These are phyloP conservation scores for Mobula birostris DNA, from an alignment of 2,113 vertebrate species.

Conservation along the genomic window DNA sequence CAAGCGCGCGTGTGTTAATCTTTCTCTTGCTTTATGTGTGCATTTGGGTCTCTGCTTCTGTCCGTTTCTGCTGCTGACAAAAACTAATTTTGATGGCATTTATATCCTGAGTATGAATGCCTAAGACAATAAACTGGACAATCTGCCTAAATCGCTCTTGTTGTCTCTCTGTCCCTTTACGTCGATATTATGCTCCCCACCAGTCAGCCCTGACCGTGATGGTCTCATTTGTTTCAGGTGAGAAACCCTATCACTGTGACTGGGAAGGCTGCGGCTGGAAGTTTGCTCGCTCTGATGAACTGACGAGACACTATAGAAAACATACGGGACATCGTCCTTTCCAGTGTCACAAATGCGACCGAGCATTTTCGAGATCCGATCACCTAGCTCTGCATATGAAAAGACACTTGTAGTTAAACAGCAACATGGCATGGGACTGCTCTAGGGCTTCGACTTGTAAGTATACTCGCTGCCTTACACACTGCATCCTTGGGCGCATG, in stretches of 20 bases:
- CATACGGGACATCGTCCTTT: constrained; percentile 96
- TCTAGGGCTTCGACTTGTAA: constrained; percentile 9
- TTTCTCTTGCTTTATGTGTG: neutral
- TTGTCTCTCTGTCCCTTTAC: neutral
- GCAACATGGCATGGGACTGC: neutral
- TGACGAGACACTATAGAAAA: constrained; percentile 96
- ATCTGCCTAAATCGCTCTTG: too few relatives aligned
- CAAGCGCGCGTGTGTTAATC: too few relatives aligned
- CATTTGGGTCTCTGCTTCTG: neutral
- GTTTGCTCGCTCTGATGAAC: constrained; percentile 94
- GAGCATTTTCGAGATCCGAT: constrained; percentile 94
- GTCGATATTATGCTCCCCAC: neutral
- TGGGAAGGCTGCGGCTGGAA: constrained; percentile 99
- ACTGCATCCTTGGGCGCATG: neutral
- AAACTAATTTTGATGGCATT: too few relatives aligned
- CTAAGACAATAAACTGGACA: too few relatives aligned
- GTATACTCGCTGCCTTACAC: constrained; percentile 10
- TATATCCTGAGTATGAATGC: too few relatives aligned
- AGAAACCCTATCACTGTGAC: constrained; percentile 98
- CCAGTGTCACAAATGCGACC: constrained; percentile 93
- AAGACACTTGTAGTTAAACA: constrained; percentile 74
- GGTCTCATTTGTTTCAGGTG: constrained; percentile 58
- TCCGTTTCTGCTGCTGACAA: too few relatives aligned
- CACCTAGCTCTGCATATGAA: constrained; percentile 98
- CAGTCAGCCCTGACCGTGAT: neutral